A percentile compares a stretch with the other conserved stretches of the same genome.
phyloP scores from a whole-genome alignment of 1,140 invertebrate species.

The Eciton burchellii region DNA sequence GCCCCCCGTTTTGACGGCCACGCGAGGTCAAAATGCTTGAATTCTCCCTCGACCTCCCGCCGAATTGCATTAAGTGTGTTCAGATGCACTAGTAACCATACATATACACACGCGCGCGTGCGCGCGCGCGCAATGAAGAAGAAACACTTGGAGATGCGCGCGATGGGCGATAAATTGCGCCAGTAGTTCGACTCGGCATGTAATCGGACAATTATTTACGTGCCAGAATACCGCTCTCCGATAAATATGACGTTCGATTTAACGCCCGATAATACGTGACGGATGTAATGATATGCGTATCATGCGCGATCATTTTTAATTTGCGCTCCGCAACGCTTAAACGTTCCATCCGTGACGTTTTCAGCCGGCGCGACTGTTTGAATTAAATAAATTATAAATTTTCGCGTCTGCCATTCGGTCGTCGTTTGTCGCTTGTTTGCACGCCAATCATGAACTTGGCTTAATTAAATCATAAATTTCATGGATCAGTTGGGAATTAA shows the following conservation, averaged over 20 bases:
- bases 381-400: constrained; percentile 19
- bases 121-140: constrained; percentile 9
- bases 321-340: background rate
- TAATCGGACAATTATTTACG: constrained; percentile 44
- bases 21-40: constrained; percentile 37
- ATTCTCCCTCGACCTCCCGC: constrained; percentile 15
- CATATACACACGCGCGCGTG: too few relatives aligned
- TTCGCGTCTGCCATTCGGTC: background rate
- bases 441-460: background rate
- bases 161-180: constrained; percentile 42
- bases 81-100: constrained; percentile 13
- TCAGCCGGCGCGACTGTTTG: background rate
- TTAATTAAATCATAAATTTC: constrained; percentile 21
- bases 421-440: constrained; percentile 35
- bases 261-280: background rate
- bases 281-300: background rate
- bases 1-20: background rate
- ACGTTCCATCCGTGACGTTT: background rate
- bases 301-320: background rate
- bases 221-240: background rate
- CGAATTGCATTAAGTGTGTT: constrained; percentile 2
- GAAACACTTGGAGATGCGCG: constrained; percentile 39
- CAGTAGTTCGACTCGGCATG: constrained; percentile 46
- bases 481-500: constrained; percentile 6
- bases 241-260: constrained; percentile 4